Base-by-base conservation (phyloP, 2,113 vertebrate genomes). In the Larimichthys polyactis region DNA sequence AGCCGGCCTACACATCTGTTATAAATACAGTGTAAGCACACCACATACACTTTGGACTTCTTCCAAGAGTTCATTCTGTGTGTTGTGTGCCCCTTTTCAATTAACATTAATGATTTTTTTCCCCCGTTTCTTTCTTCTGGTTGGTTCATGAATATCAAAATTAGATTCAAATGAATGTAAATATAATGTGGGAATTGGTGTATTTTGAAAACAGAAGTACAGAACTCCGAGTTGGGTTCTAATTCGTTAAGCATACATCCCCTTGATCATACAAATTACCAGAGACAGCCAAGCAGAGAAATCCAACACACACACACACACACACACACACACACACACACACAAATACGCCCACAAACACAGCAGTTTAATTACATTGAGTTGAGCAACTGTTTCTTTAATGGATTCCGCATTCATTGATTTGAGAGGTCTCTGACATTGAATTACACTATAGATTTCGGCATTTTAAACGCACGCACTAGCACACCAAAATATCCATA, bases 61-160 rank as follows among this genome's bases (percentile, higher is more conserved):
- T 71, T 93, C 91, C 87, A 94, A 79, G 83, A 79, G 78, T 92
- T 91, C 67, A 78, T 92, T 94, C 85, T 83, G 82, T 69, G 65
- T 77, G 71, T 62, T 84, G 59, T 46, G 67, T 84, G 87, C 89
- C 90, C 91, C 89, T 89, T 92, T 95, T 94, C 90, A 95, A 95
- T 95, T 95, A 94, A 93, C 90, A 91, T 93, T 71, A 89, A 91
- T 86, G 74, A 81, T 90, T 90, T 90, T 82, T 73, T 43, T 85
- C 32, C 5, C 5, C 32, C 6, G 5, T 90, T 91, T 40, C 36
- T 40, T 9, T 40, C 82, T 87, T 86, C 67, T 48, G 70, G 68
- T 64, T 89, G 81, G 75, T 88, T 93, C 90, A 93, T 95, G 90
- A 94, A 95, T 94, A 94, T 92, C 92, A 91, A 92, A 88, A 86